Evolutionary conservation across 2,888 invertebrate genomes (phyloP), one percentile per base, ranked within the genome.

Genomic region (Chrysomela aeneicollis): DNA sequence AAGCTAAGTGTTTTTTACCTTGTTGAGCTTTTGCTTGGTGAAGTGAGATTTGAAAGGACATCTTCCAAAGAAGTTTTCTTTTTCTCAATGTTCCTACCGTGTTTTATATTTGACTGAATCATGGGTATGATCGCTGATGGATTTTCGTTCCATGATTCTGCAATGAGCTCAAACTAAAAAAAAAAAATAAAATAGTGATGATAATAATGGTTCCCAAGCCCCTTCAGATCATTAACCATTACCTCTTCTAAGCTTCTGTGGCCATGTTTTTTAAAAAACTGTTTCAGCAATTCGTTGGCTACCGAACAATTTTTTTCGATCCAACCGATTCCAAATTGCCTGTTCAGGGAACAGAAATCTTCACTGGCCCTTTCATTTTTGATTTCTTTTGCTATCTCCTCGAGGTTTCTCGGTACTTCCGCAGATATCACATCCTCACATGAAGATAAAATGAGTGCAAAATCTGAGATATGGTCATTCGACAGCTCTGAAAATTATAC

Each of bases 381-480:
- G 32, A 82, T 76, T 2, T 69, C 68, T 21, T 61, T 66, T 0
- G 79, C 76, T 10, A 82, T 79, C 54, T 73, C 66, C 70, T 81
- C 77, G 17, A 82, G 67, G 57, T 72, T 71, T 19, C 74, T 73
- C 57, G 77, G 89, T 72, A 94, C 88, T 77, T 93, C 92, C 0
- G 91, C 92, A 17, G 93, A 93, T 57, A 92, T 84, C 0, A 92
- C 90, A 67, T 90, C 87, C 0, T 82, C 81, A 71, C 90, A 90
- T 0, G 90, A 88, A 10, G 90, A 88, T 37, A 93, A 83, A 19
- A 94, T 79, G 22, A 85, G 75, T 0, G 90, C 87, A 51, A 93
- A 87, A 79, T 94, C 93, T 37, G 87, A 85, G 73, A 89, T 89
- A 69, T 90, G 87, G 15, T 90, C 89, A 0, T 84, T 79, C 1